Evolutionary conservation across 2,888 invertebrate species (phyloP).

Genomic region (Nudaria mundana): DNA sequence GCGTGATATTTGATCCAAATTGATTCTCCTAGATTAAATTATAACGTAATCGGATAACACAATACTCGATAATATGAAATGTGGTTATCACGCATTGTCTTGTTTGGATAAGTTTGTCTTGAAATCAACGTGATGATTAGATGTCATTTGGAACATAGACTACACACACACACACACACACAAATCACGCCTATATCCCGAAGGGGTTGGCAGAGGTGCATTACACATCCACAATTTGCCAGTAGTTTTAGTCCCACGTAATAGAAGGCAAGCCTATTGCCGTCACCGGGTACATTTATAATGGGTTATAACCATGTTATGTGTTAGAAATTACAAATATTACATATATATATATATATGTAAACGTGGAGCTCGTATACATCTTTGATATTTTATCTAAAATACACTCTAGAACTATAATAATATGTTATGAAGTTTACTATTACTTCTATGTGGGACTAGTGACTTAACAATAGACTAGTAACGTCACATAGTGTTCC

Average conservation of each 20-base stretch:
- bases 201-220: too few relatives aligned
- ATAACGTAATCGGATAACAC: not conserved
- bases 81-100: not conserved
- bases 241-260: too few relatives aligned
- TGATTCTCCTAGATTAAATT: not conserved
- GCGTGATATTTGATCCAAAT: too few relatives aligned
- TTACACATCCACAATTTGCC: too few relatives aligned
- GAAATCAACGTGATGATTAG: not conserved
- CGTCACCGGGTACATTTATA: too few relatives aligned
- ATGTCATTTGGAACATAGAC: not conserved
- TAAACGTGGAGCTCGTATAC: too few relatives aligned
- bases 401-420: too few relatives aligned
- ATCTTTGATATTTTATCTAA: not conserved
- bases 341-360: not conserved
- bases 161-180: too few relatives aligned
- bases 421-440: not conserved
- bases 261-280: too few relatives aligned
- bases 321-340: not conserved
- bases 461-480: conserved; percentile 25
- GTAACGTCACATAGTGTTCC: conserved; percentile 23
- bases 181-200: too few relatives aligned
- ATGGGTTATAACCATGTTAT: too few relatives aligned
- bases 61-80: not conserved
- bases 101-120: not conserved
- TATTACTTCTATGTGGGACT: not conserved